Evolutionary conservation across 2,797 vertebrate genomes (phyloP).

Genomic region (Amphiprion clarkii): DNA sequence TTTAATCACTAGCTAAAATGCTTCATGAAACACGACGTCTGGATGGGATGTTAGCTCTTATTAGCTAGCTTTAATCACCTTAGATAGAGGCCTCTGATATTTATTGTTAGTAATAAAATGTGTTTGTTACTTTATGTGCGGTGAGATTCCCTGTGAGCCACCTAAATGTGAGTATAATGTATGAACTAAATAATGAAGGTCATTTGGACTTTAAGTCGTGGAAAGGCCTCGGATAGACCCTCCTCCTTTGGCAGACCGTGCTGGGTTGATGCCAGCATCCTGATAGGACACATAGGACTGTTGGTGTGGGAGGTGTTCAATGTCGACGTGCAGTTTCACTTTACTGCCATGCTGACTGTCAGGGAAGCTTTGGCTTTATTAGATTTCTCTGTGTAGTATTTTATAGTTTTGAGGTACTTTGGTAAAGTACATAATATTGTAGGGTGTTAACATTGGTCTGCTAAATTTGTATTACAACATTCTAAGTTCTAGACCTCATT

Average conservation of each 20-base stretch:
- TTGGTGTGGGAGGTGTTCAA: slow-evolving; percentile 15
- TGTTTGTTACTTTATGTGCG: background rate
- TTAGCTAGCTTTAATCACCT: background rate
- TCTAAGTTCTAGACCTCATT: too few species aligned
- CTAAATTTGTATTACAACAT: too few species aligned
- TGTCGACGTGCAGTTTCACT: slow-evolving; percentile 36
- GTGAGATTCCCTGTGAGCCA: accelerated
- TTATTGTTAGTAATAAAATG: background rate
- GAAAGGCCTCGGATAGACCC: slow-evolving; percentile 62
- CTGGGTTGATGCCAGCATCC: slow-evolving; percentile 63
- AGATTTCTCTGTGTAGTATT: too few species aligned
- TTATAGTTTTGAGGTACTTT: too few species aligned
- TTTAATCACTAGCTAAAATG: background rate
- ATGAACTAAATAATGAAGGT: slow-evolving; percentile 76
- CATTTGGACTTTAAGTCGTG: slow-evolving; percentile 58
- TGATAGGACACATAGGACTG: slow-evolving; percentile 30
- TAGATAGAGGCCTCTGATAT: background rate
- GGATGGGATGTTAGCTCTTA: too few species aligned
- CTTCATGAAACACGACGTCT: accelerated
- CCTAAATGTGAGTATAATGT: background rate
- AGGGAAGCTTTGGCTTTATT: too few species aligned
- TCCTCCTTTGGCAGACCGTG: slow-evolving; percentile 70
- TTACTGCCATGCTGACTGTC: too few species aligned
- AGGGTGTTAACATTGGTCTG: too few species aligned
- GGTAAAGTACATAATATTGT: too few species aligned